Evolutionary conservation across 1,140 invertebrate genomes (phyloP).

Genomic region (Musca vetustissima): DNA sequence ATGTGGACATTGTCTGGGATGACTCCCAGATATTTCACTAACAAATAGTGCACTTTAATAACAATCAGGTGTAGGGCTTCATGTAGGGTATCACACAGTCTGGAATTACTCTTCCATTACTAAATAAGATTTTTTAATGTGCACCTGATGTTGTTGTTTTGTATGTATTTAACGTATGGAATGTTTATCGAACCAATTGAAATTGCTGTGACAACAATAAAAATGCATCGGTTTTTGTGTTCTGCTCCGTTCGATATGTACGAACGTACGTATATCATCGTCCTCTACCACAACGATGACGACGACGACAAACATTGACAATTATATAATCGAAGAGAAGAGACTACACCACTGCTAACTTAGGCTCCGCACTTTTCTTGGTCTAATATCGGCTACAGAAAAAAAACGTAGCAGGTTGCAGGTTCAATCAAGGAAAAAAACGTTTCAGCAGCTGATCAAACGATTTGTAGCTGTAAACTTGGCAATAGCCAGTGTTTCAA

Average conservation of each 20-base stretch:
- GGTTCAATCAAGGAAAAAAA: slow-evolving; percentile 1
- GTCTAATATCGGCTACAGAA: slow-evolving; percentile 14
- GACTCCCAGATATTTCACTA: no score
- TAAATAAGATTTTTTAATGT: no score
- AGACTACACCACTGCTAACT: no score
- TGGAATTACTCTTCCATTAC: no score
- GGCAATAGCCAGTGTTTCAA: background rate
- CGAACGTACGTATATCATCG: no score
- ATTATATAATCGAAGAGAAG: slow-evolving; percentile 12
- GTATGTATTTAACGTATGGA: slow-evolving; percentile 34
- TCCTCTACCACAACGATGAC: background rate
- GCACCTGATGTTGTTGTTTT: background rate
- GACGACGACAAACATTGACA: slow-evolving; percentile 13
- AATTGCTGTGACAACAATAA: slow-evolving; percentile 57
- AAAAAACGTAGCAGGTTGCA: slow-evolving; percentile 6
- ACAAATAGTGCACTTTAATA: no score
- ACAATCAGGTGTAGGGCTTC: no score
- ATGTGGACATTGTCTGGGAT: no score
- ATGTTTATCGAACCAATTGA: slow-evolving; percentile 56
- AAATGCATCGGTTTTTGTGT: slow-evolving; percentile 50
- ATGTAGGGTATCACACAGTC: no score
- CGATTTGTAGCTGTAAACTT: slow-evolving; percentile 56
- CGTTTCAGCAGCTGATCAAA: slow-evolving; percentile 44
- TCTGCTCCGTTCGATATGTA: background rate
- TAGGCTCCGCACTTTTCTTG: background rate